Evolutionary conservation across 2,797 vertebrate species (phyloP).

Genomic region (Cirrhinus mrigala): DNA sequence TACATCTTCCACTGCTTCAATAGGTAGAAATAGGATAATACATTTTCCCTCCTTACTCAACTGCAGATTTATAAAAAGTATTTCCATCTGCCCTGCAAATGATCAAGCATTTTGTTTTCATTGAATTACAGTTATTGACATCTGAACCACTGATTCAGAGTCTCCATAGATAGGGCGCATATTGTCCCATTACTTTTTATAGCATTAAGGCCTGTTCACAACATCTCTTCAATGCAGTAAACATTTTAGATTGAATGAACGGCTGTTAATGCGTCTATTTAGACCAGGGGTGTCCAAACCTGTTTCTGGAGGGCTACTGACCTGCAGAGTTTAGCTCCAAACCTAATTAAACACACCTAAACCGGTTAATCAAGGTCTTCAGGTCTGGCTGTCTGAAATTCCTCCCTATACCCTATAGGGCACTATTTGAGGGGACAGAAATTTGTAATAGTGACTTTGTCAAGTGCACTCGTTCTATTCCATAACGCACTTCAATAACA

Average conservation of each 20-base stretch:
- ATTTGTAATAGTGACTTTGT: too few relatives aligned
- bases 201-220: background rate
- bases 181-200: background rate
- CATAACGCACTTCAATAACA: background rate
- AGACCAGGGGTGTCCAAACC: too few relatives aligned
- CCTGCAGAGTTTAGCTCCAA: background rate
- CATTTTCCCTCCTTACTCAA: background rate
- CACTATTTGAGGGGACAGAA: too few relatives aligned
- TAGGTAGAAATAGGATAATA: background rate
- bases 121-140: background rate
- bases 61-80: background rate
- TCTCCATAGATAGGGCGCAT: background rate
- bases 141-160: background rate
- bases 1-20: background rate
- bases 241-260: background rate
- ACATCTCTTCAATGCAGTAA: background rate
- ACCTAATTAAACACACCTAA: background rate
- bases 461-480: background rate
- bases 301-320: too few relatives aligned
- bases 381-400: background rate
- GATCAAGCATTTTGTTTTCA: too few relatives aligned
- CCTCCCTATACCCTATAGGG: background rate
- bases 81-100: background rate
- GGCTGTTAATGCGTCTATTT: too few relatives aligned
- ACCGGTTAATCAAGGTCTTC: background rate